Percentiles rank a stretch among this genome's conserved stretches.
phyloP scores from a whole-genome alignment of 2,113 vertebrate genomes.

The Onychorhynchus coronatus region DNA sequence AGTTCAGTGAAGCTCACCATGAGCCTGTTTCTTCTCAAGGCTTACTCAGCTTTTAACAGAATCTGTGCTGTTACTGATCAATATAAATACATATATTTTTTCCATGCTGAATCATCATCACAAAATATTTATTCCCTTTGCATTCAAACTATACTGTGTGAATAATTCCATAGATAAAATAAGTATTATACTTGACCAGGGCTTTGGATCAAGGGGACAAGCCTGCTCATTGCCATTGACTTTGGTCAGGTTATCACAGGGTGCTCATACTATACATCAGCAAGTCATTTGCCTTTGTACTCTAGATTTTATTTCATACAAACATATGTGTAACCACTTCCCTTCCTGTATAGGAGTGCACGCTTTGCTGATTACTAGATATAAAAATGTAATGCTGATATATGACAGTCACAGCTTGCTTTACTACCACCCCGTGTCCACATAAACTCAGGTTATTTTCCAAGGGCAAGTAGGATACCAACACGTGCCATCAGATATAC shows the following conservation, averaged over 20 bases:
- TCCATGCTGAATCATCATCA: neutral
- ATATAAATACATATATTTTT: neutral
- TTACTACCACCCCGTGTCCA: neutral
- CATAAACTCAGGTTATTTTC: neutral
- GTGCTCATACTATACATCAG: neutral
- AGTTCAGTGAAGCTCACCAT: neutral
- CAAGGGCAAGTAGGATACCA: constrained; percentile 44
- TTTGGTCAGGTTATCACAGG: neutral
- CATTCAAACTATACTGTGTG: neutral
- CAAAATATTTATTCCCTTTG: neutral
- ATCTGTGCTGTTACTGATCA: neutral
- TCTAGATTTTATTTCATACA: neutral
- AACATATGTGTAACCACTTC: neutral
- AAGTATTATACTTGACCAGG: neutral
- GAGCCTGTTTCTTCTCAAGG: neutral
- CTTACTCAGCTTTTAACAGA: neutral
- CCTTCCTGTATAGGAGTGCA: neutral
- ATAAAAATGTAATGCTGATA: constrained; percentile 14
- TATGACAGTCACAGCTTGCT: neutral
- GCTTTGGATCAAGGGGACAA: neutral
- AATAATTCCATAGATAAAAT: neutral
- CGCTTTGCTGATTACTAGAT: neutral
- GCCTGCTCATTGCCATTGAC: neutral
- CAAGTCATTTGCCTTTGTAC: neutral
- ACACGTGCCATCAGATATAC: neutral